phyloP scores from a whole-genome alignment of 2,797 vertebrate species.

The Eleutherodactylus coqui region DNA sequence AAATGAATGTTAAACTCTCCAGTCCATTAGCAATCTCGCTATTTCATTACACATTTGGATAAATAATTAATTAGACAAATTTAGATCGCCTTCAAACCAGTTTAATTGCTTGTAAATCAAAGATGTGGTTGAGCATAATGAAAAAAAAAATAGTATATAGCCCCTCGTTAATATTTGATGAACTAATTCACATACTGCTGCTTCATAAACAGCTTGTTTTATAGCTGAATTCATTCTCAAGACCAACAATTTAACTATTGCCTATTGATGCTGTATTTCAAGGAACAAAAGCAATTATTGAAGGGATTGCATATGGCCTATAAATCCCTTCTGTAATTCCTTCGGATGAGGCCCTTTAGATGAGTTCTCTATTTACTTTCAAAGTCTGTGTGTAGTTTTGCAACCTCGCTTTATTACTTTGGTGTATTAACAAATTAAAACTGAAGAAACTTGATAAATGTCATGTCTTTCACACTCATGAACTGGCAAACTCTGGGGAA shows the following conservation, averaged over 20 bases:
- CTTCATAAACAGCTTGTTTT: constrained; percentile 17
- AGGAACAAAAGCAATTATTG: constrained; percentile 1
- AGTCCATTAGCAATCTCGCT: constrained; percentile 47
- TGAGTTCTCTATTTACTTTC: background rate
- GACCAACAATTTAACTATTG: constrained; percentile 29
- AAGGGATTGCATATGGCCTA: background rate
- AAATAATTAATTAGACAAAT: constrained; percentile 60
- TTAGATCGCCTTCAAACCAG: constrained; percentile 49
- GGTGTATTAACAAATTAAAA: background rate
- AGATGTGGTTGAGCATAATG: constrained; percentile 46
- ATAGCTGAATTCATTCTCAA: constrained; percentile 13
- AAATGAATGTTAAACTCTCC: constrained; percentile 53
- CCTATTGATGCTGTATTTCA: constrained; percentile 40
- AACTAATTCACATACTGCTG: constrained; percentile 35
- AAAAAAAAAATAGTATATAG: constrained; percentile 29
- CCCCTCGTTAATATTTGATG: constrained; percentile 54
- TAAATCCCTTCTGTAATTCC: background rate
- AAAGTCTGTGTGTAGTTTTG: background rate
- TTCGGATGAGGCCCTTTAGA: background rate
- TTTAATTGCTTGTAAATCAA: constrained; percentile 62
- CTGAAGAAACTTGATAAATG: background rate
- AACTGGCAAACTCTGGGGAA: too few species aligned
- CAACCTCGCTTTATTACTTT: background rate
- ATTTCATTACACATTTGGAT: constrained; percentile 54
- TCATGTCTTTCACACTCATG: too few species aligned